Conservation (phyloP, 2,888 invertebrate genomes). For the Eupithecia pulchellata region DNA sequence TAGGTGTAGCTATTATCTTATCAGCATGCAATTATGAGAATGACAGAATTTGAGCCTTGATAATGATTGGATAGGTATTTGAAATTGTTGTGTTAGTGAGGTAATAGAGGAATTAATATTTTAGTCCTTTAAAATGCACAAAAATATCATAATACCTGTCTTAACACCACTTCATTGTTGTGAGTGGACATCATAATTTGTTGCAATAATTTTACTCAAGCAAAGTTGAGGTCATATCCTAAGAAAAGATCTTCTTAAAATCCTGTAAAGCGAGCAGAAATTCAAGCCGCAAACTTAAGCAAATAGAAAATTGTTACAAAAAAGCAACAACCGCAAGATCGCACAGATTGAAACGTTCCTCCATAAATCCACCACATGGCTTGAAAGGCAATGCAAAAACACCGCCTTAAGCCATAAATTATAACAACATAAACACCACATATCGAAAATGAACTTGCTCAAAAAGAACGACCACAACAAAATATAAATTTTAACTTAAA, state of each 20-base stretch:
- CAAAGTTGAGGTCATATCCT: neutral
- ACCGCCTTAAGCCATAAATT: conserved; percentile 76
- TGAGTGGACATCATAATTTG: neutral
- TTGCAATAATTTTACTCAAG: neutral
- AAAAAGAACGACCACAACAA: conserved; percentile 67
- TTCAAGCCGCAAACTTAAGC: conserved; percentile 52
- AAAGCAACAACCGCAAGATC: conserved; percentile 66
- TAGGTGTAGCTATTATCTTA: neutral
- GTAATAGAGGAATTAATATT: neutral
- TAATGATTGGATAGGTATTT: neutral
- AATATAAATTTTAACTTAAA: conserved; percentile 80
- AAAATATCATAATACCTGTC: neutral
- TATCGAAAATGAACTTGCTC: conserved; percentile 54
- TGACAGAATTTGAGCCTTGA: neutral
- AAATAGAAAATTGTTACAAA: conserved; percentile 60
- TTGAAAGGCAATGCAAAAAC: conserved; percentile 70
- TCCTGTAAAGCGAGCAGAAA: conserved; percentile 37
- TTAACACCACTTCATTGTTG: neutral
- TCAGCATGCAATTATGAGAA: neutral
- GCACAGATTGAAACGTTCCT: conserved; percentile 77
- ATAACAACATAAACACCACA: conserved; percentile 77
- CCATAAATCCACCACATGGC: conserved; percentile 79
- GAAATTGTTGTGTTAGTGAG: neutral
- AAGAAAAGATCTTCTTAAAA: neutral
- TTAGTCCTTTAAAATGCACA: neutral